Evolutionary conservation across 2,797 vertebrate species (phyloP).

Genomic region (Salmo trutta): DNA sequence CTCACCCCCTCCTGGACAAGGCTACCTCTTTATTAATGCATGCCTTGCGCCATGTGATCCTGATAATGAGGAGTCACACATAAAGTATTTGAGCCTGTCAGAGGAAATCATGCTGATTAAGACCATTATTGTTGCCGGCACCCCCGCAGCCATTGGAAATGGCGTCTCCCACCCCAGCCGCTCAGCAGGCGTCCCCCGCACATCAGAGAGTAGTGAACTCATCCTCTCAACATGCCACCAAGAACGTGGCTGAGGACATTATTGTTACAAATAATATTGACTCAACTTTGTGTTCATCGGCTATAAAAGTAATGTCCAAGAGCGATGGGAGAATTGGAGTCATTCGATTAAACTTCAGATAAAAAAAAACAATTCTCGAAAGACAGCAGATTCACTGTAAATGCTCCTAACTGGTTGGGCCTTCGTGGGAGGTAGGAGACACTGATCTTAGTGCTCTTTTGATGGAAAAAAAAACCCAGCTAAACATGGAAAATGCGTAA

Average conservation of each 20-base stretch:
- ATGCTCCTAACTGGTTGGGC: background rate
- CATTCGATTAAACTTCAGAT: background rate
- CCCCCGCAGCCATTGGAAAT: constrained; percentile 16
- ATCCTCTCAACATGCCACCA: constrained; percentile 42
- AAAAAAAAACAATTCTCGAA: background rate
- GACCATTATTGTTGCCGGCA: constrained; percentile 33
- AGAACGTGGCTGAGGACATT: constrained; percentile 45
- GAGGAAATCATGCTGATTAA: constrained; percentile 35
- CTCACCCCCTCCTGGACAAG: background rate
- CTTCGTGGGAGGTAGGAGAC: background rate
- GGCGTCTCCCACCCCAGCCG: background rate
- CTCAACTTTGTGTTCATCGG: constrained; percentile 59
- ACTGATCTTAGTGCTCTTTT: background rate
- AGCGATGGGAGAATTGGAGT: constrained; percentile 22
- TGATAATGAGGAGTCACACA: constrained; percentile 33
- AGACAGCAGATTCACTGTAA: background rate
- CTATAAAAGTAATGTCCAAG: constrained; percentile 51
- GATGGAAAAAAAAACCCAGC: too few relatives aligned
- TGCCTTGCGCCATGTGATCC: constrained; percentile 38
- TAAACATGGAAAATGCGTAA: background rate
- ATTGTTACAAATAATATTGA: constrained; percentile 67
- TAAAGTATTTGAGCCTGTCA: constrained; percentile 46
- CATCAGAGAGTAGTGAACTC: constrained; percentile 54
- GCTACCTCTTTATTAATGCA: constrained; percentile 30
- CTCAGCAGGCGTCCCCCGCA: constrained; percentile 13